Conservation (phyloP, 2,113 vertebrate genomes). For the Pterocles orientalis region DNA sequence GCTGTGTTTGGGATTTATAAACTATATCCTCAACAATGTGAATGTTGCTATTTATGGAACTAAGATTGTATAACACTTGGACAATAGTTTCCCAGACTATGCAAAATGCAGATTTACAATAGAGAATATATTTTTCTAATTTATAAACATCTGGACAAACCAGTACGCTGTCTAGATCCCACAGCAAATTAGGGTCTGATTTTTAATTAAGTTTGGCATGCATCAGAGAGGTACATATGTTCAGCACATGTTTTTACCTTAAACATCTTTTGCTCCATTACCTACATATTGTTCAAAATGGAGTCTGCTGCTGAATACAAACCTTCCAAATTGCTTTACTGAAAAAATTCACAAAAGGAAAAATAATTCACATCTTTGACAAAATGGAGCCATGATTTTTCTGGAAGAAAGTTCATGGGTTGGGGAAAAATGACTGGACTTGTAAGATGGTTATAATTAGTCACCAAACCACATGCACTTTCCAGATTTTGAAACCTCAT, state of each 20-base stretch:
- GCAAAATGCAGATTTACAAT: background rate
- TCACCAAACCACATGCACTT: background rate
- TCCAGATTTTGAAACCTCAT: background rate
- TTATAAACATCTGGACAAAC: conserved; percentile 48
- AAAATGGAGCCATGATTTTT: background rate
- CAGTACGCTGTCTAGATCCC: conserved; percentile 5
- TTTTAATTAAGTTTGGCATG: conserved; percentile 65
- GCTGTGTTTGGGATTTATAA: conserved; percentile 9
- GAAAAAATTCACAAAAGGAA: background rate
- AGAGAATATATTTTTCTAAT: conserved; percentile 33
- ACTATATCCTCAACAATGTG: background rate
- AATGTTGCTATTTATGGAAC: conserved; percentile 29
- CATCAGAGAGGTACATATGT: conserved; percentile 62
- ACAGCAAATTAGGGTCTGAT: conserved; percentile 51
- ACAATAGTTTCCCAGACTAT: conserved; percentile 22
- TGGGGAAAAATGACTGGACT: background rate
- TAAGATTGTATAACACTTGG: background rate
- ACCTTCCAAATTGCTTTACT: background rate
- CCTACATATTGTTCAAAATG: conserved; percentile 23
- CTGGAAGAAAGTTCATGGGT: background rate
- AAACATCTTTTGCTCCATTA: conserved; percentile 50
- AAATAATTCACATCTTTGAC: background rate
- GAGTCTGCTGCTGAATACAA: conserved; percentile 25
- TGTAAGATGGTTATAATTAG: background rate
- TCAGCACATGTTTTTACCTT: conserved; percentile 67